phyloP scores from a whole-genome alignment of 2,888 invertebrate genomes.

The Tromatobia lineatoria region DNA sequence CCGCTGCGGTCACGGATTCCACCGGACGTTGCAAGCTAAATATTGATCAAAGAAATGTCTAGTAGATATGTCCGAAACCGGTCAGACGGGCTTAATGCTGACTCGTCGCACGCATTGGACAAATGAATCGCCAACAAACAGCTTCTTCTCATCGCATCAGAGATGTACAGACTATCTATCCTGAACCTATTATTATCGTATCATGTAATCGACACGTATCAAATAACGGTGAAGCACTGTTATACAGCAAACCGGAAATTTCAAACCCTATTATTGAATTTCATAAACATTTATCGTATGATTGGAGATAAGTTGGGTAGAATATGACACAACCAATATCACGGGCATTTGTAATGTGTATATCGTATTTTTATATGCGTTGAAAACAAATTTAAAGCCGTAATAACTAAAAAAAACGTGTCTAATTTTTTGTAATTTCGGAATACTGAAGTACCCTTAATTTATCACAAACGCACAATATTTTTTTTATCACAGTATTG shows the following conservation, averaged over 20 bases:
- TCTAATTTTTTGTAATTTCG: no score
- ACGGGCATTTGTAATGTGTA: no score
- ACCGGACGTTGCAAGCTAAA: constrained; percentile 53
- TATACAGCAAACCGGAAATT: background rate
- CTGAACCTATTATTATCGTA: background rate
- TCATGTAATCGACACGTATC: background rate
- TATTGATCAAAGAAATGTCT: constrained; percentile 65
- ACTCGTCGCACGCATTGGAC: constrained; percentile 25
- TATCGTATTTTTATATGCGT: no score
- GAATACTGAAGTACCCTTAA: no score
- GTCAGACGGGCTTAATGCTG: constrained; percentile 60
- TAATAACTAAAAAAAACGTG: no score
- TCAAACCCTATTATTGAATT: background rate
- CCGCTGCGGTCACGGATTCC: constrained; percentile 11
- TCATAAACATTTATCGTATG: no score
- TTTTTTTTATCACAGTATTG: no score
- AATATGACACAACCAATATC: no score
- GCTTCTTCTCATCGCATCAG: background rate
- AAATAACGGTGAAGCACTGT: background rate
- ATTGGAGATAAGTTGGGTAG: no score
- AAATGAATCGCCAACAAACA: background rate
- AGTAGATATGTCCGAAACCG: constrained; percentile 61
- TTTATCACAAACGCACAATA: no score
- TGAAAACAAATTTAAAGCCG: no score
- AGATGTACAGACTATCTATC: background rate